Evolutionary conservation across 2,797 vertebrate genomes (phyloP), one percentile per base, ranked within the genome.

Genomic region (Botia almorhae): DNA sequence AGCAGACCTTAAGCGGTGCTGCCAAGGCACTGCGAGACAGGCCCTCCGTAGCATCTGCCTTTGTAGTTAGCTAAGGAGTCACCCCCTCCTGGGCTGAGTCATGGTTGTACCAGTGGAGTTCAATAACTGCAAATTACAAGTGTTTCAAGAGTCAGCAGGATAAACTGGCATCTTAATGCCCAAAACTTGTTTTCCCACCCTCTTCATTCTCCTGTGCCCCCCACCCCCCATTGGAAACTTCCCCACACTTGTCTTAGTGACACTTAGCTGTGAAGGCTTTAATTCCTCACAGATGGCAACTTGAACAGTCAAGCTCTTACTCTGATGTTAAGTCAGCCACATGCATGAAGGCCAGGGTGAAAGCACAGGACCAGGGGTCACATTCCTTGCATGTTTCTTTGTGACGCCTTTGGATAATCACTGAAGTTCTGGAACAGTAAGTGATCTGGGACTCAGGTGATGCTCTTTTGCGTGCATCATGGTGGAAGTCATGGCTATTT

Each of bases 251-350:
- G 16, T 21, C 53, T 74, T 19, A 39, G 48, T 14, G 19, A 70
- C 75, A 50, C 74, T 74, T 56, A 17, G 21, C 83, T 80, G 81
- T 61, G 81, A 82, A 85, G 0, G 17, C 73, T 75, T 43, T 85
- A 82, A 85, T 78, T 77, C 68, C 63, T 43, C 75, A 85, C 85
- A 85, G 82, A 82, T 82, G 82, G 74, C 58, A 53, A 81, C 80
- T 78, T 58, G 70, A 76, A 73, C 81, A 74, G 19, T 64, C 29
- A 43, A 43, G 48, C 56, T 88, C 87, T 91, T 92, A 89, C 91
- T 93, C 90, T 90, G 90, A 92, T 90, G 89, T 92, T 87, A 90
- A 85, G 89, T 87, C 87, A 87, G 84, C 92, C 87, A 90, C 89
- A 90, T 16, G 90, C 90, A 89, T 92, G 89, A 93, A 85, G 81